These are phyloP conservation scores for Melanocharis versteri DNA, from an alignment of 2,113 vertebrate genomes.

Conservation along the genomic window DNA sequence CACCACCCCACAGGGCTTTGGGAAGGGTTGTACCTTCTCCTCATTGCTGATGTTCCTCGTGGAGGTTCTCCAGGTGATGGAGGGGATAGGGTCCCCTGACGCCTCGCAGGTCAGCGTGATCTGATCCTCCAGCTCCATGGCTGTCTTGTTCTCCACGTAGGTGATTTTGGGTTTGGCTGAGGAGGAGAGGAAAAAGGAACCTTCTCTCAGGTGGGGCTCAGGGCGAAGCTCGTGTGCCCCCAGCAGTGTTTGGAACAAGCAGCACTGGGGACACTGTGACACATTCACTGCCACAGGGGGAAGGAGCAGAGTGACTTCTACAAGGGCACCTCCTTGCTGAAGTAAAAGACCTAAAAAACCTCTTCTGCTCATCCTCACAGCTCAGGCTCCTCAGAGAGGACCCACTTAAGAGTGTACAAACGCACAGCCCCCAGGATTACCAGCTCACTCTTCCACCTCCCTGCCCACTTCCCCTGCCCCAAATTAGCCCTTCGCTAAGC, in stretches of 20 bases:
- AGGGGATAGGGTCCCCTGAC: slow-evolving; percentile 92
- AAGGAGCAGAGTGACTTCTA: not conserved
- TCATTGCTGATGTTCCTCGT: slow-evolving; percentile 85
- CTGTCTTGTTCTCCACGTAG: slow-evolving; percentile 90
- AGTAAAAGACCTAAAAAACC: too few species aligned
- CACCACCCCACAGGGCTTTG: not conserved
- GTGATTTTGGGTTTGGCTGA: slow-evolving; percentile 96
- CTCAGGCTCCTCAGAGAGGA: not conserved
- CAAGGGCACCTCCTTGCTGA: not conserved
- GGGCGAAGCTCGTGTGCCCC: not conserved
- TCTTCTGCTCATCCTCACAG: not conserved
- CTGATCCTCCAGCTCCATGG: slow-evolving; percentile 91
- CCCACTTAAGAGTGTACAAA: not conserved
- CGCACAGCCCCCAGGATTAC: not conserved
- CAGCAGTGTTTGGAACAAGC: not conserved
- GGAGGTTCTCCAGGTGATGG: slow-evolving; percentile 90
- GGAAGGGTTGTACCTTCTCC: slow-evolving; percentile 85
- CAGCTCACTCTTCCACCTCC: not conserved
- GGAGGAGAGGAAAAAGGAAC: not conserved
- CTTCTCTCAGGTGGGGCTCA: not conserved
- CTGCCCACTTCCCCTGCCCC: not conserved
- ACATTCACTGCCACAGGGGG: not conserved
- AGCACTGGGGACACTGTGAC: not conserved
- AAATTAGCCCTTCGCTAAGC: not conserved
- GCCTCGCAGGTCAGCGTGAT: slow-evolving; percentile 95